Evolutionary conservation across 2,888 invertebrate genomes (phyloP).

Genomic region (Cordilura impudica): DNA sequence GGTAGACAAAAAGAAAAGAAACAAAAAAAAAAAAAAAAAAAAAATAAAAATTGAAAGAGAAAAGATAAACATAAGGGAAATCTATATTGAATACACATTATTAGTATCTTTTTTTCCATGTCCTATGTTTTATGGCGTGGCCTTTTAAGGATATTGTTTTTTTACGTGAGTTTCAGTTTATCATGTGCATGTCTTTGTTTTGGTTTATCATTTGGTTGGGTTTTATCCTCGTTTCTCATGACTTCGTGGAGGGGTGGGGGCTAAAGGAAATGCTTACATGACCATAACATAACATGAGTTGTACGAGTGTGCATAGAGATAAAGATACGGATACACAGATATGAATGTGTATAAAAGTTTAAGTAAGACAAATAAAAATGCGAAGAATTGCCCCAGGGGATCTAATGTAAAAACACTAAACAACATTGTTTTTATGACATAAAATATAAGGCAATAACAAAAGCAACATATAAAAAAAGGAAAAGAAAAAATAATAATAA

Average conservation of each 20-base stretch:
- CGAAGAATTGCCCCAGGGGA: slow-evolving; percentile 55
- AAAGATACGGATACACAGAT: neutral
- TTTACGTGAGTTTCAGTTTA: slow-evolving; percentile 2
- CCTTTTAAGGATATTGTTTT: slow-evolving; percentile 54
- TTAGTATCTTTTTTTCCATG: slow-evolving; percentile 51
- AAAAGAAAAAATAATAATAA: neutral
- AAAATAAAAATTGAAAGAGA: slow-evolving; percentile 15
- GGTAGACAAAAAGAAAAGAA: slow-evolving; percentile 26
- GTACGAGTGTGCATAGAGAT: neutral
- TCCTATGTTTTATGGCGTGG: slow-evolving; percentile 51
- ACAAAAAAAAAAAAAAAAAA: slow-evolving; percentile 39
- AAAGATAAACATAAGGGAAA: slow-evolving; percentile 57
- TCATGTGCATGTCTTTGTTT: neutral
- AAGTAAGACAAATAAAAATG: slow-evolving; percentile 38
- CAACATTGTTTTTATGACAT: slow-evolving; percentile 55
- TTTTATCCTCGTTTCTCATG: neutral
- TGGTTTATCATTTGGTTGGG: neutral
- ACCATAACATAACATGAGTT: slow-evolving; percentile 44
- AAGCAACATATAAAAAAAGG: slow-evolving; percentile 3
- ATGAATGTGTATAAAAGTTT: neutral
- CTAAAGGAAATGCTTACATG: slow-evolving; percentile 55
- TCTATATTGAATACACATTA: slow-evolving; percentile 59
- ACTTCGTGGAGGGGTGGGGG: neutral
- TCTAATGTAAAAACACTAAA: slow-evolving; percentile 57
- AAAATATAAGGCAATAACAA: slow-evolving; percentile 51